Evolutionary conservation across 2,888 invertebrate genomes (phyloP).

Genomic region (Xestia c-nigrum): DNA sequence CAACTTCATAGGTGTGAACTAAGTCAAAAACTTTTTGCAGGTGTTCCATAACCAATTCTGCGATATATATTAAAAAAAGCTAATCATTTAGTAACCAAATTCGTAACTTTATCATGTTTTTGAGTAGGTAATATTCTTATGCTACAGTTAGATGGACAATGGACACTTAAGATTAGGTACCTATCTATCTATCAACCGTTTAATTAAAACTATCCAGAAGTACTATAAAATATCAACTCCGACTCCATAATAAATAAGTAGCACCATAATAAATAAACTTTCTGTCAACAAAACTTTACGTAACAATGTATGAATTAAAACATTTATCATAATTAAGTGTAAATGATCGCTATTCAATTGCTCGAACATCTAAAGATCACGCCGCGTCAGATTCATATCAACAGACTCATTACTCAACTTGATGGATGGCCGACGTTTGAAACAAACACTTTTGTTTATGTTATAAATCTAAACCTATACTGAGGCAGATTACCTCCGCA

Average conservation of each 20-base stretch:
- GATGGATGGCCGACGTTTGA: constrained; percentile 48
- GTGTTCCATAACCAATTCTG: neutral
- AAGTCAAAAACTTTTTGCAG: no score
- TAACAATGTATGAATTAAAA: constrained; percentile 40
- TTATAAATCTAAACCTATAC: constrained; percentile 41
- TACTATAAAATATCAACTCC: neutral
- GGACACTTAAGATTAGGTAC: neutral
- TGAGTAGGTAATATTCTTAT: neutral
- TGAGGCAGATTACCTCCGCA: constrained; percentile 28
- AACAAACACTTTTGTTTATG: constrained; percentile 54
- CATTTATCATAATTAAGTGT: constrained; percentile 52
- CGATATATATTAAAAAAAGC: neutral
- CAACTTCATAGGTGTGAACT: neutral
- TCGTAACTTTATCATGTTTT: neutral
- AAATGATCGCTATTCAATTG: constrained; percentile 57
- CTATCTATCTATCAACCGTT: neutral
- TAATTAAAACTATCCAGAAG: neutral
- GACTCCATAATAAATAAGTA: neutral
- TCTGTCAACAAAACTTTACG: constrained; percentile 7
- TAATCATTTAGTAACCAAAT: neutral
- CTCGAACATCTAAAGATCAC: constrained; percentile 49
- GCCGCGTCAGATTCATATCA: constrained; percentile 49
- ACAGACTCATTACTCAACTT: constrained; percentile 55
- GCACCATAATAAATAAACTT: constrained; percentile 18
- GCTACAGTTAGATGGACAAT: neutral